A percentile compares a stretch with the other conserved stretches of the same genome.
phyloP scores from a whole-genome alignment of 1,140 invertebrate genomes.

The Euschistus heros region DNA sequence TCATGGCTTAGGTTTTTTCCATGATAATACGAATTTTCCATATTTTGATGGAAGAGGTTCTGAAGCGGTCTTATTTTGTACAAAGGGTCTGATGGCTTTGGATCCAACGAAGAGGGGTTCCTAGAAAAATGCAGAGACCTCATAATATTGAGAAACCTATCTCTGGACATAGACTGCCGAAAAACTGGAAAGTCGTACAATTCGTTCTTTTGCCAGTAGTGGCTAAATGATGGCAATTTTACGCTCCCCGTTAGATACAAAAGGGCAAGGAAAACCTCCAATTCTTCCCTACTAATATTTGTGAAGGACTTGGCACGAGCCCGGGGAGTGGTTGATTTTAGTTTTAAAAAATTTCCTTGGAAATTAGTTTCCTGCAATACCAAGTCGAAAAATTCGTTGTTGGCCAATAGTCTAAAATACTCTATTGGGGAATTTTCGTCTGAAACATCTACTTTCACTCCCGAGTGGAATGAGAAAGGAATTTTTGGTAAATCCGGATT shows the following conservation, averaged over 20 bases:
- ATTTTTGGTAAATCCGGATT: neutral
- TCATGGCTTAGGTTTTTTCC: conserved; percentile 28
- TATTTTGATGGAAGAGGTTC: conserved; percentile 14
- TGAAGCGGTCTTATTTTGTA: conserved; percentile 18
- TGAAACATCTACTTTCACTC: neutral
- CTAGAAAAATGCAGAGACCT: neutral
- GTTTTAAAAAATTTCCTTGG: neutral
- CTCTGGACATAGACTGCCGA: neutral
- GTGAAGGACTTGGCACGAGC: neutral
- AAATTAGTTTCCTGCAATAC: neutral
- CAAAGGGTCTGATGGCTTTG: conserved; percentile 3
- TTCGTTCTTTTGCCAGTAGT: neutral
- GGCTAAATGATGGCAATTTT: neutral
- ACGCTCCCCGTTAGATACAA: neutral
- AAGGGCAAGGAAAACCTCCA: neutral
- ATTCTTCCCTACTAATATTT: neutral
- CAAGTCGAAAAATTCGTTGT: neutral
- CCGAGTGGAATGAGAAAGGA: neutral
- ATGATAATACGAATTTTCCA: conserved; percentile 21
- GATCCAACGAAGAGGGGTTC: neutral
- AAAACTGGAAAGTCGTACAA: neutral
- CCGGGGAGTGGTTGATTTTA: neutral
- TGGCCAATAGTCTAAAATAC: neutral
- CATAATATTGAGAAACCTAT: neutral
- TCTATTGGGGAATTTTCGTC: neutral